Percentiles rank a stretch among this genome's conserved stretches.
phyloP scores from a whole-genome alignment of 2,888 invertebrate species.

The Andricus quercusramuli region DNA sequence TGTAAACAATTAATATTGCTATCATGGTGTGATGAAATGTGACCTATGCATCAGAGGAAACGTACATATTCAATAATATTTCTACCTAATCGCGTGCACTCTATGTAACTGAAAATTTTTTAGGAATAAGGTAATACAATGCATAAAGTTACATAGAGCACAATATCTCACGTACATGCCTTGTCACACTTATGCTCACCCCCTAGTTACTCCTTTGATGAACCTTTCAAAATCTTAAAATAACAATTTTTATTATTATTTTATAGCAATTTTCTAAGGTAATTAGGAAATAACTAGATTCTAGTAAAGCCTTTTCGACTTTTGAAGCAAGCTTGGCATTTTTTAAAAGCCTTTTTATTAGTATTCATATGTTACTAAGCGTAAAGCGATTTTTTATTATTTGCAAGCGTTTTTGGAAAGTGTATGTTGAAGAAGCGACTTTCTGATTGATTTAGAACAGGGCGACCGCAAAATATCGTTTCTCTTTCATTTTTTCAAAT shows the following conservation, averaged over 20 bases:
- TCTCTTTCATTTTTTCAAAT: neutral
- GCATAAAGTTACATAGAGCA: conserved; percentile 38
- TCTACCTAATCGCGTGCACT: conserved; percentile 10
- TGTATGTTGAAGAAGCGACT: neutral
- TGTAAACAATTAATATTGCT: conserved; percentile 59
- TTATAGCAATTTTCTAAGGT: neutral
- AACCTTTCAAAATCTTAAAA: conserved; percentile 55
- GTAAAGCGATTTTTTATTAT: conserved; percentile 1
- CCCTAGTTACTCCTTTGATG: conserved; percentile 66
- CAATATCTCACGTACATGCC: conserved; percentile 69
- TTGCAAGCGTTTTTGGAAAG: conserved; percentile 10
- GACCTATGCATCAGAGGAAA: conserved; percentile 73
- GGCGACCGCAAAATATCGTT: neutral
- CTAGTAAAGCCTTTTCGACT: neutral
- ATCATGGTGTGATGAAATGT: conserved; percentile 49
- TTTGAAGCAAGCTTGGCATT: conserved; percentile 45
- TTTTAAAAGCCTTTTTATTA: conserved; percentile 10
- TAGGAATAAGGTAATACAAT: neutral
- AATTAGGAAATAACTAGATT: neutral
- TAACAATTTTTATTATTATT: conserved; percentile 44
- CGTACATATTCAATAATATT: conserved; percentile 74
- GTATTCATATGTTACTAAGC: conserved; percentile 17
- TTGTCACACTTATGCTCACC: conserved; percentile 78
- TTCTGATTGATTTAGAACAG: neutral
- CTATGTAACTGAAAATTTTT: conserved; percentile 32